These are phyloP conservation scores for Cheiracanthium punctorium DNA, from an alignment of 2,888 invertebrate genomes.

Conservation along the genomic window DNA sequence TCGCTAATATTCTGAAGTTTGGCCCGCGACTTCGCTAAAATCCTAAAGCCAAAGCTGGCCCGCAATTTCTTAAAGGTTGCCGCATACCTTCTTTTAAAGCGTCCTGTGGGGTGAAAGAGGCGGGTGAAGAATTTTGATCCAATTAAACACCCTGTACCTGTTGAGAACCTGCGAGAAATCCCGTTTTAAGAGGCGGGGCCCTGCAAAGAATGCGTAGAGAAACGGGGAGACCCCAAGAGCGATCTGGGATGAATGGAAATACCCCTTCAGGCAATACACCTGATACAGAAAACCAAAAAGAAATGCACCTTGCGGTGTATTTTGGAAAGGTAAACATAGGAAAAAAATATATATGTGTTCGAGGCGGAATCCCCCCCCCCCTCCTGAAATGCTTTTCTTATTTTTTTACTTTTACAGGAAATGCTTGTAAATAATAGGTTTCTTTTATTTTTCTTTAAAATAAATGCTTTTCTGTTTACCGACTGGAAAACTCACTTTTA, in stretches of 20 bases:
- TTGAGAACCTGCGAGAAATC: neutral
- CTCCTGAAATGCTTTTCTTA: too few relatives aligned
- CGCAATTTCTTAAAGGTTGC: too few relatives aligned
- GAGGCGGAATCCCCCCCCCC: neutral
- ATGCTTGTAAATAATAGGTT: too few relatives aligned
- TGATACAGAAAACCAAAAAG: neutral
- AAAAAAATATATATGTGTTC: constrained; percentile 1
- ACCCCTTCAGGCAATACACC: constrained; percentile 38
- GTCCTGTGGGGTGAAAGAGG: neutral
- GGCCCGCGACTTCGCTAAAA: too few relatives aligned
- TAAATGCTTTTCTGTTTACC: too few relatives aligned
- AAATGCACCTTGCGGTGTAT: constrained; percentile 39
- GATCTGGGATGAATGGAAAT: constrained; percentile 8
- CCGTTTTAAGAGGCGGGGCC: constrained; percentile 37
- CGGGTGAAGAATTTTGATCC: constrained; percentile 45
- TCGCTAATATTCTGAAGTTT: too few relatives aligned
- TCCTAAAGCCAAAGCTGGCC: too few relatives aligned
- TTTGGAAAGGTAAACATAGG: neutral
- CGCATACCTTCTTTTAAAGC: too few relatives aligned
- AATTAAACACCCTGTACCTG: constrained; percentile 59
- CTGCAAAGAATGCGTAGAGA: constrained; percentile 49
- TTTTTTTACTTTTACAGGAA: neutral
- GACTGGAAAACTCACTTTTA: too few relatives aligned
- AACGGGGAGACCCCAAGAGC: constrained; percentile 41
- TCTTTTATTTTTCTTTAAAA: too few relatives aligned